Percentiles rank a stretch among this genome's conserved stretches.
Conservation (phyloP, 1,140 invertebrate genomes). For the Chironomus tepperi region DNA sequence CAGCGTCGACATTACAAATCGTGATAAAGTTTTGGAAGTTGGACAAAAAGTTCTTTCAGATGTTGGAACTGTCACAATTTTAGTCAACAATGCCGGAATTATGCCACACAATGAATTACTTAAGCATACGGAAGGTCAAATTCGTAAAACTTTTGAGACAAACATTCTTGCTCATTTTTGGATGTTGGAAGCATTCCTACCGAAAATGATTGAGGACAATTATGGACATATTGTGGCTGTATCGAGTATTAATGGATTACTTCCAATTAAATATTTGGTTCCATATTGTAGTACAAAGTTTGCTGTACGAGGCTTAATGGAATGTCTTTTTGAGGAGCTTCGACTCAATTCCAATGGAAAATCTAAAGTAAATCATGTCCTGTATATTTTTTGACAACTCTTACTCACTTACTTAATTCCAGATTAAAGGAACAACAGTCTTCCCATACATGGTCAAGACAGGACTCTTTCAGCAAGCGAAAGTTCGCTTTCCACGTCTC, state of each 20-base stretch:
- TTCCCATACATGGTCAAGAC: too few species aligned
- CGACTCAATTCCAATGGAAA: slow-evolving; percentile 40
- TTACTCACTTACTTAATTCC: too few species aligned
- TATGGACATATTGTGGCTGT: slow-evolving; percentile 71
- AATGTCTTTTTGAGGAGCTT: slow-evolving; percentile 58
- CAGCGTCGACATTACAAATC: slow-evolving; percentile 61
- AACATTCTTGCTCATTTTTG: slow-evolving; percentile 67
- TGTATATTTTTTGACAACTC: too few species aligned
- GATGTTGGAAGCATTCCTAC: slow-evolving; percentile 67
- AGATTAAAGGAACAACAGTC: too few species aligned
- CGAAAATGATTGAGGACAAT: slow-evolving; percentile 60
- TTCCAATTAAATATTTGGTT: slow-evolving; percentile 61
- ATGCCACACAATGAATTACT: slow-evolving; percentile 57
- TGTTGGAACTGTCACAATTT: slow-evolving; percentile 55
- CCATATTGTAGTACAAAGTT: slow-evolving; percentile 75
- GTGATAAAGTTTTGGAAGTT: slow-evolving; percentile 47
- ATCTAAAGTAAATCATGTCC: slow-evolving; percentile 35
- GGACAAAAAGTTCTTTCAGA: slow-evolving; percentile 49
- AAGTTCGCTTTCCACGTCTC: too few species aligned
- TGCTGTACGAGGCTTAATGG: slow-evolving; percentile 67
- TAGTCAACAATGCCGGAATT: slow-evolving; percentile 73
- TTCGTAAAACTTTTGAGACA: slow-evolving; percentile 55
- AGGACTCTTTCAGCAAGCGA: too few species aligned
- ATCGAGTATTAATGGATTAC: slow-evolving; percentile 66
- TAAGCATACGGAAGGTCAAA: slow-evolving; percentile 48